These are phyloP conservation scores for Ladona fulva DNA, from an alignment of 1,140 invertebrate genomes.

Conservation along the genomic window DNA sequence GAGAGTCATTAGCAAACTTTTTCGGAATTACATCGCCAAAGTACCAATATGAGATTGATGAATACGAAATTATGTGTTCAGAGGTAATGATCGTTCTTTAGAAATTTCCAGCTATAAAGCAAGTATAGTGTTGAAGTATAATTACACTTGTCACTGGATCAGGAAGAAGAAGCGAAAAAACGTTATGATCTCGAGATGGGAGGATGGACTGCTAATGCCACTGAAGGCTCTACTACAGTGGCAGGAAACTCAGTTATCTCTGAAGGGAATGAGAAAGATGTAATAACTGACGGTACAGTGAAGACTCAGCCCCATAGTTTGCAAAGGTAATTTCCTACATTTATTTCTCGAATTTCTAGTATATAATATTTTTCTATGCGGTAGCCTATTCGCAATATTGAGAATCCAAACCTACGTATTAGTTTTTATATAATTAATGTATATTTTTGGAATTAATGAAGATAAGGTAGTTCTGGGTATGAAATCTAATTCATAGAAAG, in stretches of 20 bases:
- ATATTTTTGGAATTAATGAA: too few relatives aligned
- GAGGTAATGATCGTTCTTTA: constrained; percentile 25
- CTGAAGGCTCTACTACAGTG: neutral
- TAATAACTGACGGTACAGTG: neutral
- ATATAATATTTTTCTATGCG: too few relatives aligned
- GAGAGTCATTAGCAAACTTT: constrained; percentile 72
- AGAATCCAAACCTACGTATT: too few relatives aligned
- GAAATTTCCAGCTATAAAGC: neutral
- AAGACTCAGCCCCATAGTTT: neutral
- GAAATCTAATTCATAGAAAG: too few relatives aligned
- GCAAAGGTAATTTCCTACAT: too few relatives aligned
- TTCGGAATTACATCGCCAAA: constrained; percentile 87
- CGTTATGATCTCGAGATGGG: constrained; percentile 45
- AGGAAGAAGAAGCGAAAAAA: constrained; percentile 41
- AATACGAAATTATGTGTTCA: constrained; percentile 53
- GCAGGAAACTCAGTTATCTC: too few relatives aligned
- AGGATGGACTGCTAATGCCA: constrained; percentile 31
- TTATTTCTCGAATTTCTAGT: too few relatives aligned
- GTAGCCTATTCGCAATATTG: too few relatives aligned
- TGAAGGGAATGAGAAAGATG: too few relatives aligned
- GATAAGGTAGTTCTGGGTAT: too few relatives aligned
- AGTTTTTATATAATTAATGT: too few relatives aligned
- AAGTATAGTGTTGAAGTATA: neutral
- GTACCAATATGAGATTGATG: constrained; percentile 81
- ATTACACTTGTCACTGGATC: neutral